A percentile compares a stretch with the other conserved stretches of the same genome.
These are phyloP conservation scores for Beris chalybata DNA, from an alignment of 2,888 invertebrate genomes.

Conservation along the genomic window DNA sequence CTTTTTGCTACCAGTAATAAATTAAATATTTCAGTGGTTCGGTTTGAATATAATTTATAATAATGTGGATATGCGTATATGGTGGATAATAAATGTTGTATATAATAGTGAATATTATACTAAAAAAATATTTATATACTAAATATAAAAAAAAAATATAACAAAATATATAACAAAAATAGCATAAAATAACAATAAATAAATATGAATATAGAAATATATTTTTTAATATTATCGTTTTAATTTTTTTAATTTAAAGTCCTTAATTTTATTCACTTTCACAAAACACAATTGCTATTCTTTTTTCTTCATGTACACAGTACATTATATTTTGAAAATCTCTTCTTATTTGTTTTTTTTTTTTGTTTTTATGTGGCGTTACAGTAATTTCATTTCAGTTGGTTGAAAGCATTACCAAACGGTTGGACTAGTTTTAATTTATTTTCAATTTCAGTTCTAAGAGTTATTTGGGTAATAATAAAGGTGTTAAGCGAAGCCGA, in stretches of 20 bases:
- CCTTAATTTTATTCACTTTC: conserved; percentile 3
- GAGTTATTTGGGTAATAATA: background rate
- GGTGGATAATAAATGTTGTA: too few relatives aligned
- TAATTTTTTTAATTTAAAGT: too few relatives aligned
- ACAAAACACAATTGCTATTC: conserved; percentile 1
- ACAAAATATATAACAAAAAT: background rate
- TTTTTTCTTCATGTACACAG: conserved; percentile 4
- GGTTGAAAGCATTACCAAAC: background rate
- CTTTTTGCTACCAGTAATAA: too few relatives aligned
- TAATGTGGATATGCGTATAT: too few relatives aligned
- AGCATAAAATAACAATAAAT: background rate
- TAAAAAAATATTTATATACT: background rate
- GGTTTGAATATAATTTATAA: too few relatives aligned
- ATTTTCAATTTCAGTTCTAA: conserved; percentile 1
- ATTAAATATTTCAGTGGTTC: too few relatives aligned
- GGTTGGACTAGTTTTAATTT: background rate
- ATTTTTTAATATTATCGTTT: background rate
- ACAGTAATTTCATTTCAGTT: background rate
- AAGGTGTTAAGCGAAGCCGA: background rate
- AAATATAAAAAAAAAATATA: background rate
- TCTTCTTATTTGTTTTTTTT: background rate
- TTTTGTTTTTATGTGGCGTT: background rate
- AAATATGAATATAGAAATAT: background rate
- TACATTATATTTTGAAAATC: background rate
- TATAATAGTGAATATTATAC: too few relatives aligned